Evolutionary conservation across 2,888 invertebrate genomes (phyloP), one percentile per base, ranked within the genome.

Genomic region (Himalopsyche kuldschensis): DNA sequence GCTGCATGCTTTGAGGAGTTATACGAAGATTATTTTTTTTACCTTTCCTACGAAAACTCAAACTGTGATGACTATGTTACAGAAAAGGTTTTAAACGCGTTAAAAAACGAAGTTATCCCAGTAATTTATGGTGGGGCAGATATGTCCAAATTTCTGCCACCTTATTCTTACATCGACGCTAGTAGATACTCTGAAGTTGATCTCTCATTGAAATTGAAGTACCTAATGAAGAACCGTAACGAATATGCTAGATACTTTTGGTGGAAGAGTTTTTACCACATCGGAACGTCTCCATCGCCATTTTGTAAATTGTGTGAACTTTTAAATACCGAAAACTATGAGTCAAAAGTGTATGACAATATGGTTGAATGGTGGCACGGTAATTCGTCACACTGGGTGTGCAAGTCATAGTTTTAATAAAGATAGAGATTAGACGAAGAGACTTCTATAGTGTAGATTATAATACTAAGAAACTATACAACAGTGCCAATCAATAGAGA

Each of bases 41-140:
- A 95, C 87, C 89, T 95, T 82, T 89, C 92, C 10, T 95, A 95
- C 87, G 95, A 95, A 88, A 95, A 95, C 88, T 93, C 94, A 10
- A 91, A 94, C 84, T 95, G 95, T 89, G 89, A 90, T 77, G 95
- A 95, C 88, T 95, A 95, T 88, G 93, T 95, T 55, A 94, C 95
- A 0, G 95, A 95, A 88, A 95, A 95, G 88, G 91, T 93, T 87
- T 92, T 91, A 88, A 88, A 88, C 79, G 88, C 88, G 48, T 87
- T 88, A 82, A 90, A 90, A 87, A 91, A 92, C 88, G 90, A 91
- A 87, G 89, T 92, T 47, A 87, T 93, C 31, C 86, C 86, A 1
- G 77, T 86, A 11, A 75, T 83, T n/a, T 84, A 77, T 11, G 81
- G 93, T 3, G 92, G 92, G 8, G 90, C 90, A 78, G 91, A 93